These are phyloP conservation scores for Seira musarum DNA, from an alignment of 2,888 invertebrate genomes.

Conservation along the genomic window DNA sequence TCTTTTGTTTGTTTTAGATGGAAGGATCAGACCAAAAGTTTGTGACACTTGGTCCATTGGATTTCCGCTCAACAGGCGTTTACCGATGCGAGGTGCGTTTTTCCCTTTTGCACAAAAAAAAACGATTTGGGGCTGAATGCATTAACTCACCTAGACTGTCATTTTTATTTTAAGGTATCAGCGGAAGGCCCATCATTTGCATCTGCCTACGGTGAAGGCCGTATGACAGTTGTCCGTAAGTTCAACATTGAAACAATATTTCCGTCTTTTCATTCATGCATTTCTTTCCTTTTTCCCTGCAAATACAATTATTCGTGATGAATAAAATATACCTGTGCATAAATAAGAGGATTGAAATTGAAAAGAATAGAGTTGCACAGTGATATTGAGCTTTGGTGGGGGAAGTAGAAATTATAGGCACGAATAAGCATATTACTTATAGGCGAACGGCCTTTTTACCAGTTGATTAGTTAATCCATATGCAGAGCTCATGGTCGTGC, in stretches of 20 bases:
- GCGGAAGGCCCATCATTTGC: constrained; percentile 86
- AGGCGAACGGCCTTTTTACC: too few relatives aligned
- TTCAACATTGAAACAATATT: constrained; percentile 70
- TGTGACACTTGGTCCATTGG: constrained; percentile 63
- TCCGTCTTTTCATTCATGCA: constrained; percentile 14
- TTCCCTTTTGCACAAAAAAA: constrained; percentile 75
- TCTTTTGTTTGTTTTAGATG: constrained; percentile 58
- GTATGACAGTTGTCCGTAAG: constrained; percentile 88
- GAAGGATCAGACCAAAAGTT: constrained; percentile 66
- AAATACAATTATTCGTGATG: constrained; percentile 33
- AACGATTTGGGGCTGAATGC: constrained; percentile 70
- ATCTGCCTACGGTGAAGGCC: constrained; percentile 82
- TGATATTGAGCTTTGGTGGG: neutral
- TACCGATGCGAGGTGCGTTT: constrained; percentile 56
- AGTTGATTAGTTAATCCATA: too few relatives aligned
- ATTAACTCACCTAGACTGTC: too few relatives aligned
- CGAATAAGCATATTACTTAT: neutral
- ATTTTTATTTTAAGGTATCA: constrained; percentile 80
- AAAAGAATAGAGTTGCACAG: too few relatives aligned
- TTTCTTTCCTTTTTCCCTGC: neutral
- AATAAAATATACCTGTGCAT: constrained; percentile 20
- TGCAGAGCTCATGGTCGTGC: too few relatives aligned
- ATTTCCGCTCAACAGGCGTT: constrained; percentile 67
- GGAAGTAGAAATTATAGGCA: neutral
- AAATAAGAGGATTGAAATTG: too few relatives aligned